Base-by-base conservation (phyloP, 2,888 invertebrate species). In the Sipha maydis region DNA sequence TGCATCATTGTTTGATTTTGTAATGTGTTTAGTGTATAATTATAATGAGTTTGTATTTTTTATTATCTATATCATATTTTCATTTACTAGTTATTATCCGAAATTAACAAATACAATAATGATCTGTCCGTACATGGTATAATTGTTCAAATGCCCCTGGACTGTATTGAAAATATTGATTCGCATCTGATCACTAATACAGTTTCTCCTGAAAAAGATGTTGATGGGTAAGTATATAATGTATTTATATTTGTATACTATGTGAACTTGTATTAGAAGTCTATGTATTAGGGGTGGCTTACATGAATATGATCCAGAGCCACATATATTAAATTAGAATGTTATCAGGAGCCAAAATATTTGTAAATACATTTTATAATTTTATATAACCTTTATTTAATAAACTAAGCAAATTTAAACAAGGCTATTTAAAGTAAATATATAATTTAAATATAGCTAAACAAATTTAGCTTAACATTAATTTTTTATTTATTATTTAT, bases 131-230 rank as follows among this genome's bases (percentile, higher is more conserved):
- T 98, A 71, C 98, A 99, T 92, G 99, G 99, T 85, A 98, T 99
- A 91, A 98, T 99, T 90, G 97, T 99, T 0, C 98, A 98, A 93
- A 96, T 97, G 95, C 99, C 99, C 0, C 93, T 99, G 89, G 99
- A 99, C 92, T 94, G 95, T 61, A 94, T 94, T 0, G 95, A 95
- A 91, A 91, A 94, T 90, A 98, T 99, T 90, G 96, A 99, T 93
- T 94, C 97, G 0, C 96, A 97, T 92, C 93, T 95, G 88, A 94
- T 98, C 91, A 96, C 98, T 0, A 97, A 99, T 91, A 93, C 96
- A 9, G 98, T 99, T 8, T 94, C 95, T 0, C 96, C 98, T 0
- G 94, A 94, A 78, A 99, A 99, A 93, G 99, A 99, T 93, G 98
- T 99, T 31, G 99, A 99, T 92, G 99, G 98, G 97, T 97, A 93